A percentile compares a stretch with the other conserved stretches of the same genome.
Evolutionary conservation across 2,888 invertebrate genomes (phyloP).

Genomic region (Acrobasis suavella): DNA sequence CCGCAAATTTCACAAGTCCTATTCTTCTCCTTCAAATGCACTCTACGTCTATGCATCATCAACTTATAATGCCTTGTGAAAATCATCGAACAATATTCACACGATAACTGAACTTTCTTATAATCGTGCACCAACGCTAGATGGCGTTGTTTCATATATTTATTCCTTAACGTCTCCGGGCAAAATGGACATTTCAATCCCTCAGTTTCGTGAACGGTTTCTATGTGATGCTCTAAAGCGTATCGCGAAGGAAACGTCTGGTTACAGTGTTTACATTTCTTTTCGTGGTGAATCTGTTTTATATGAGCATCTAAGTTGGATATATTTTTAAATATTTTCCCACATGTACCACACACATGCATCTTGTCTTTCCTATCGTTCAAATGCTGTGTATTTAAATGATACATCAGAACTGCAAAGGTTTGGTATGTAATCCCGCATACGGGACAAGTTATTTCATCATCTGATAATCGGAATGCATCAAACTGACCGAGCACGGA

Average conservation of each 20-base stretch:
- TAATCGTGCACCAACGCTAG: slow-evolving; percentile 41
- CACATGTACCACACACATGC: slow-evolving; percentile 57
- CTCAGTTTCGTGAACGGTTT: slow-evolving; percentile 30
- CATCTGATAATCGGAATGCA: slow-evolving; percentile 48
- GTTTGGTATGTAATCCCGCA: slow-evolving; percentile 53
- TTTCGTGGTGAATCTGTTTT: slow-evolving; percentile 37
- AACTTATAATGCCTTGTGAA: slow-evolving; percentile 28
- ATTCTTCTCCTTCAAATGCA: slow-evolving; percentile 49
- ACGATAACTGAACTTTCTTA: slow-evolving; percentile 42
- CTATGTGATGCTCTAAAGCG: slow-evolving; percentile 32
- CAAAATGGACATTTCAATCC: slow-evolving; percentile 37
- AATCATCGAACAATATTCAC: slow-evolving; percentile 47
- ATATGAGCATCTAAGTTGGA: slow-evolving; percentile 47
- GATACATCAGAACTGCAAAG: slow-evolving; percentile 50
- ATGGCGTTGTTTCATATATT: slow-evolving; percentile 38
- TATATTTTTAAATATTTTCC: slow-evolving; percentile 48
- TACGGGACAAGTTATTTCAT: slow-evolving; percentile 47
- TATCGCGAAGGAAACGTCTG: slow-evolving; percentile 31
- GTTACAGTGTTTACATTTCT: slow-evolving; percentile 54
- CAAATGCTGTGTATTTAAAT: slow-evolving; percentile 47
- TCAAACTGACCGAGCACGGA: slow-evolving; percentile 37
- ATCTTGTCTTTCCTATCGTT: slow-evolving; percentile 30
- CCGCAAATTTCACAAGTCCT: slow-evolving; percentile 48
- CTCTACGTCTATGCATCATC: slow-evolving; percentile 37
- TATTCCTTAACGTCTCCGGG: slow-evolving; percentile 31